A percentile compares a stretch with the other conserved stretches of the same genome.
These are phyloP conservation scores for Macroteleia sp. DNA, from an alignment of 2,888 invertebrate species.

Conservation along the genomic window DNA sequence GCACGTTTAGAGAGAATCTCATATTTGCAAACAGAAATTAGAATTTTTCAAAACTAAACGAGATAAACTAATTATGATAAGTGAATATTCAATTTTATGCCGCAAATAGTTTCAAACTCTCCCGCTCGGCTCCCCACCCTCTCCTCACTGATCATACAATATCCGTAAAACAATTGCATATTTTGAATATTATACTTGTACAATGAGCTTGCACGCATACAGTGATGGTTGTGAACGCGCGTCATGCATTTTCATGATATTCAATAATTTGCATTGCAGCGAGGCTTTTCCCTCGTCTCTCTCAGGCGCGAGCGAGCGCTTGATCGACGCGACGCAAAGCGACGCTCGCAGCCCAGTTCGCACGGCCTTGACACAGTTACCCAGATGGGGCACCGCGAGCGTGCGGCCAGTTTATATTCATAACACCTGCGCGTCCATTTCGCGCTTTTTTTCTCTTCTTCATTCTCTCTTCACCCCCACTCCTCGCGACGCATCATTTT, in stretches of 20 bases:
- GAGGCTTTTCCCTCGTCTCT: slow-evolving; percentile 53
- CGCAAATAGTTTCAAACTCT: too few species aligned
- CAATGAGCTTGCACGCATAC: slow-evolving; percentile 5
- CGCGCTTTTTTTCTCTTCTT: slow-evolving; percentile 18
- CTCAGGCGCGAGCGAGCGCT: slow-evolving; percentile 43
- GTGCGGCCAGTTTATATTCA: slow-evolving; percentile 62
- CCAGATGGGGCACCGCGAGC: slow-evolving; percentile 79
- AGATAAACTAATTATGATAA: too few species aligned
- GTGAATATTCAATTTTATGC: too few species aligned
- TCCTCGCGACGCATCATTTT: slow-evolving; percentile 14
- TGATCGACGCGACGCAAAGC: slow-evolving; percentile 75
- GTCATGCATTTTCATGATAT: slow-evolving; percentile 58
- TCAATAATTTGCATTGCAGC: slow-evolving; percentile 50
- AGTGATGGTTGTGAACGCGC: not conserved
- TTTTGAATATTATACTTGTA: slow-evolving; percentile 14
- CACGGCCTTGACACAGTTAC: slow-evolving; percentile 84
- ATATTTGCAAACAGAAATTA: too few species aligned
- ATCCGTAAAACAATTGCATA: not conserved
- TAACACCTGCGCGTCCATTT: slow-evolving; percentile 55
- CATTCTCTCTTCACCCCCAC: not conserved
- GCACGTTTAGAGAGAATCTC: too few species aligned
- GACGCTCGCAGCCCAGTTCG: slow-evolving; percentile 82
- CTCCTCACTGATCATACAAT: not conserved
- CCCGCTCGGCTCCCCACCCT: too few species aligned
- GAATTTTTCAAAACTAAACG: too few species aligned